These are phyloP conservation scores for Sebastes cheni DNA, from an alignment of 2,797 vertebrate genomes.

Conservation along the genomic window DNA sequence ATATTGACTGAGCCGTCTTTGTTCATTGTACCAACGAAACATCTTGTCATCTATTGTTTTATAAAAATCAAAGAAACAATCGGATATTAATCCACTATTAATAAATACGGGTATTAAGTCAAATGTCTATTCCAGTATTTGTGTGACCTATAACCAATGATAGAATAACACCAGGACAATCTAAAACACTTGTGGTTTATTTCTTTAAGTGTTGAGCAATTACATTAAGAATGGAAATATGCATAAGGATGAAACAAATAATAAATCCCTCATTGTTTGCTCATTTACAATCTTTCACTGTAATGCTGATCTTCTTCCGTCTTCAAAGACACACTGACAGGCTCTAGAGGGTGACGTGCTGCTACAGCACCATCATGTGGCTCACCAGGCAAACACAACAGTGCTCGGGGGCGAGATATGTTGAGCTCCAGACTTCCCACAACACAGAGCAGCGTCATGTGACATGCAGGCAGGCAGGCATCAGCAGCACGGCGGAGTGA, in stretches of 20 bases:
- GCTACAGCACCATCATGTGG: constrained; percentile 84
- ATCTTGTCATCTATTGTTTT: constrained; percentile 10
- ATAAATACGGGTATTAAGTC: constrained; percentile 2
- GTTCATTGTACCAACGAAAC: constrained; percentile 10
- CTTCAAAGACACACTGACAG: constrained; percentile 22
- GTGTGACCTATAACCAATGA: constrained; percentile 5
- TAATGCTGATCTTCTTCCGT: background rate
- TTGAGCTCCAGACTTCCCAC: background rate
- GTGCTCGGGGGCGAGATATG: background rate
- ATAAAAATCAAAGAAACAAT: constrained; percentile 25
- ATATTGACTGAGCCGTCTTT: constrained; percentile 7
- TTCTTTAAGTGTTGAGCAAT: constrained; percentile 8
- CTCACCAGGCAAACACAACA: constrained; percentile 19
- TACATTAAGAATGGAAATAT: constrained; percentile 15
- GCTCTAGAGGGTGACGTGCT: constrained; percentile 60
- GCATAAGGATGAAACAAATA: constrained; percentile 13
- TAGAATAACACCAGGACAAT: background rate
- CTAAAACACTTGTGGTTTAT: constrained; percentile 10
- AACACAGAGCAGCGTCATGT: constrained; percentile 29
- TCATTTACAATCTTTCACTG: constrained; percentile 34
- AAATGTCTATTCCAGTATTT: constrained; percentile 17
- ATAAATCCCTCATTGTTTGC: constrained; percentile 31
- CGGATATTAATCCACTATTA: constrained; percentile 17
- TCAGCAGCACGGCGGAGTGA: constrained; percentile 44
- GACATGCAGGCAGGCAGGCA: constrained; percentile 18